Evolutionary conservation across 2,113 vertebrate genomes (phyloP).

Genomic region (Cettia cetti): DNA sequence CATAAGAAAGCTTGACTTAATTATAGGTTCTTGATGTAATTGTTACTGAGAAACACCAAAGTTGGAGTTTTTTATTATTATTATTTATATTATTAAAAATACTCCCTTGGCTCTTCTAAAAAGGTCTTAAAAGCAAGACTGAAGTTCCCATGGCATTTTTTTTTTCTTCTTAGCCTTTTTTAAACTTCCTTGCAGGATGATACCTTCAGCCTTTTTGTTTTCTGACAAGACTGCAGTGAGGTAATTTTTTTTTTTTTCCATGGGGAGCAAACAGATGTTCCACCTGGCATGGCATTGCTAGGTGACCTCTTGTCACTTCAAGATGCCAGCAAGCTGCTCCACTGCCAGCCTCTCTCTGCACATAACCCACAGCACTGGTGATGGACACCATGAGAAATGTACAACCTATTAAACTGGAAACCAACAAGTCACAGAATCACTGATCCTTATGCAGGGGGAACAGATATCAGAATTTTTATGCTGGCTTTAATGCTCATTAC

Average conservation of each 20-base stretch:
- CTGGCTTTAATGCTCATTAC: not conserved
- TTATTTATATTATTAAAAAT: not conserved
- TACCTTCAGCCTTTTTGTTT: not conserved
- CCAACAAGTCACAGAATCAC: not conserved
- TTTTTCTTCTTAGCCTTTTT: not conserved
- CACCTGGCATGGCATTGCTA: not conserved
- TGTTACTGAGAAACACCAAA: not conserved
- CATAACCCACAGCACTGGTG: not conserved
- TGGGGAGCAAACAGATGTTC: not conserved
- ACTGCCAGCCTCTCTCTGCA: not conserved
- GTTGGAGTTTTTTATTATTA: not conserved
- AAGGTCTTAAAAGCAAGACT: not conserved
- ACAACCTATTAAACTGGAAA: not conserved
- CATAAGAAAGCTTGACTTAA: not conserved
- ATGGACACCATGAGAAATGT: not conserved
- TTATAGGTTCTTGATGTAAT: not conserved
- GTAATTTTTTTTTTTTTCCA: not conserved
- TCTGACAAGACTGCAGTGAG: not conserved
- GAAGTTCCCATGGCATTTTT: not conserved
- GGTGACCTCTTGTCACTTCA: not conserved
- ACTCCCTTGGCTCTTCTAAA: not conserved
- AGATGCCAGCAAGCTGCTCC: not conserved
- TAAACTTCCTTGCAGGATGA: not conserved
- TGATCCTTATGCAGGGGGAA: not conserved
- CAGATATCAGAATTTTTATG: not conserved